These are phyloP conservation scores for Rugalucina vietnamica DNA, from an alignment of 2,888 invertebrate species.

Conservation along the genomic window DNA sequence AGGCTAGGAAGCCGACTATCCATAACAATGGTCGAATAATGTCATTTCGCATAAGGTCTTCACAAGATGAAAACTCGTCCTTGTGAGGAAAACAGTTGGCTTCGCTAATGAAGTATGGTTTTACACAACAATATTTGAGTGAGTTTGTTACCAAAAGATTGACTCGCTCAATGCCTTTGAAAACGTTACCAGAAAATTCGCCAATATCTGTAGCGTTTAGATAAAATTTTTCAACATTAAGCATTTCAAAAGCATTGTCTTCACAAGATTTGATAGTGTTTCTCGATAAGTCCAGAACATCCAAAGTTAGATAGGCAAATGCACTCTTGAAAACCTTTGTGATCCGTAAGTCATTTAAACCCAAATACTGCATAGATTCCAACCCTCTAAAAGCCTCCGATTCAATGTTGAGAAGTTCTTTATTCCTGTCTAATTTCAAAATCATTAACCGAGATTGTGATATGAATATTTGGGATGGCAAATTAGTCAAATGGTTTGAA, in stretches of 20 bases:
- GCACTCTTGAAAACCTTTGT: neutral
- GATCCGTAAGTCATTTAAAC: neutral
- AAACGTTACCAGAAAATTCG: neutral
- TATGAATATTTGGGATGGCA: no score
- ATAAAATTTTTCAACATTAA: neutral
- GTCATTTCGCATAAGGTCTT: no score
- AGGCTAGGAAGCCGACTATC: neutral
- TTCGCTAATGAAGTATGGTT: neutral
- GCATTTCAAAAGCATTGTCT: neutral
- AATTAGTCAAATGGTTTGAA: no score
- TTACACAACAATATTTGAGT: neutral
- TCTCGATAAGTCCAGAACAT: neutral
- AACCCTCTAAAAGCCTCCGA: neutral
- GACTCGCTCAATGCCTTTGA: neutral
- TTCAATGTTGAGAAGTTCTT: no score
- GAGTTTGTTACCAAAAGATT: neutral
- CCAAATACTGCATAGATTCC: neutral
- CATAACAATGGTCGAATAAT: neutral
- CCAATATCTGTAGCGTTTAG: neutral
- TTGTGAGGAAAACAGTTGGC: neutral
- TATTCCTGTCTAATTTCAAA: no score
- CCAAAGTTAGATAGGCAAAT: neutral
- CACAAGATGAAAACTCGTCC: neutral
- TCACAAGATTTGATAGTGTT: neutral
- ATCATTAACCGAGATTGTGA: no score